phyloP scores from a whole-genome alignment of 1,140 invertebrate genomes.

The Drosophila truncata region DNA sequence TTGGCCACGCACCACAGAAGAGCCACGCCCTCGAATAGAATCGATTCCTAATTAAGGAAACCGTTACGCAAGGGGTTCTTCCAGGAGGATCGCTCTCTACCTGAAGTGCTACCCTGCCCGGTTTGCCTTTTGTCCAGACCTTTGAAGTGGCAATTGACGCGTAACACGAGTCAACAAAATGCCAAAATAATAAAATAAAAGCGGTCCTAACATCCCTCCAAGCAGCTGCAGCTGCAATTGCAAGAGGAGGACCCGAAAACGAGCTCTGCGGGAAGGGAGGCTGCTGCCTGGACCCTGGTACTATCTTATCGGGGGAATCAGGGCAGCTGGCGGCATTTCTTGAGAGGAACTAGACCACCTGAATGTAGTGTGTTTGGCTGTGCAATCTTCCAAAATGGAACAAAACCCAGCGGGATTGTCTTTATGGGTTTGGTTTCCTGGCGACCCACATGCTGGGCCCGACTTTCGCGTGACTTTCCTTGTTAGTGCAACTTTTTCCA shows the following conservation, averaged over 20 bases:
- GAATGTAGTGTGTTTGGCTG: conserved; percentile 2
- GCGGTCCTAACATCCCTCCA: background rate
- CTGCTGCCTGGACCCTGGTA: background rate
- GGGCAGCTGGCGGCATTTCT: conserved; percentile 20
- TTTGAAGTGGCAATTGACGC: conserved; percentile 59
- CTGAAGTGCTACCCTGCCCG: conserved; percentile 30
- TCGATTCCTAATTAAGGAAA: conserved; percentile 69
- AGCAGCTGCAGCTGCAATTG: conserved; percentile 28
- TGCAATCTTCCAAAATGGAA: conserved; percentile 22
- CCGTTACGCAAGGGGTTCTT: conserved; percentile 41
- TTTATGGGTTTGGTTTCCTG: conserved; percentile 30
- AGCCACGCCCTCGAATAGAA: conserved; percentile 53
- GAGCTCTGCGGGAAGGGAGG: background rate
- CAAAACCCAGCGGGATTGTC: conserved; percentile 25
- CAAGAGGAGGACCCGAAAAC: background rate
- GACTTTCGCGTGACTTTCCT: conserved; percentile 48
- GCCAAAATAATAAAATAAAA: conserved; percentile 32
- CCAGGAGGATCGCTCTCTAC: conserved; percentile 29
- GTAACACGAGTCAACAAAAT: conserved; percentile 74
- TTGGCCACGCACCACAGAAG: conserved; percentile 24
- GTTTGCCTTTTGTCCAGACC: conserved; percentile 3
- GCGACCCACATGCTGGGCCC: conserved; percentile 38
- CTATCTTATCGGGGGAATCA: conserved; percentile 49
- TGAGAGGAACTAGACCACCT: conserved; percentile 27
- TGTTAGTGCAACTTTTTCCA: conserved; percentile 18